Evolutionary conservation across 2,113 vertebrate genomes (phyloP), one percentile per base, ranked within the genome.

Genomic region (Collichthys lucidus): DNA sequence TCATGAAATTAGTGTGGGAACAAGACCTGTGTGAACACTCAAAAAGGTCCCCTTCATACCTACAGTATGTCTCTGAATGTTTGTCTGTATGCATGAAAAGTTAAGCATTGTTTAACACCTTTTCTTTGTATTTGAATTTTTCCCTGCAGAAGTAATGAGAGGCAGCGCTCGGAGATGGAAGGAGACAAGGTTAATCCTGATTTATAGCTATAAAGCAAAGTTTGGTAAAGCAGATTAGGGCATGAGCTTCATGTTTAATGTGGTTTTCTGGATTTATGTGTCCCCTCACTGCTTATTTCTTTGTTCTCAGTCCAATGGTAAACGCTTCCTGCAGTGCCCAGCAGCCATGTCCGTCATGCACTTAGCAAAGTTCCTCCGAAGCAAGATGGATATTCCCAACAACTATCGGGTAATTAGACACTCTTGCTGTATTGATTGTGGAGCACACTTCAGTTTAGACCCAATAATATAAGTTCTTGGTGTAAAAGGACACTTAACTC

Each of bases 371-470:
- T 98, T 98, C 88, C 96, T 98, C 71, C 94, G 96, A 70, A 98
- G 97, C 94, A 98, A 98, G 92, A 98, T 98, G 97, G 97, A 98
- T 0, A 97, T 98, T 19, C 97, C 97, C 81, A 97, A 94, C 96
- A 97, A 95, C 90, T 98, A 97, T 88, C 95, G 96, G 96, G 97
- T 97, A 94, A 92, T 29, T 26, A 29, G 29, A 61, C 60, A 19
- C 53, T 19, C 59, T 0, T 2, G 7, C 19, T 3, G 5, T 20
- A 26, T 31, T 49, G 26, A n/a, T 22, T 40, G 55, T 46, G 24
- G 5, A 5, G 8, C 22, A 56, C 0, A 46, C 46, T 2, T 24
- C 31, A 44, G 11, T 52, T 69, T 14, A 12, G 11, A 5, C 3
- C 15, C 12, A 29, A 9, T 57, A 19, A 74, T 69, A 24, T 2